Conservation (phyloP, 2,888 invertebrate genomes). For the Volucella inanis region DNA sequence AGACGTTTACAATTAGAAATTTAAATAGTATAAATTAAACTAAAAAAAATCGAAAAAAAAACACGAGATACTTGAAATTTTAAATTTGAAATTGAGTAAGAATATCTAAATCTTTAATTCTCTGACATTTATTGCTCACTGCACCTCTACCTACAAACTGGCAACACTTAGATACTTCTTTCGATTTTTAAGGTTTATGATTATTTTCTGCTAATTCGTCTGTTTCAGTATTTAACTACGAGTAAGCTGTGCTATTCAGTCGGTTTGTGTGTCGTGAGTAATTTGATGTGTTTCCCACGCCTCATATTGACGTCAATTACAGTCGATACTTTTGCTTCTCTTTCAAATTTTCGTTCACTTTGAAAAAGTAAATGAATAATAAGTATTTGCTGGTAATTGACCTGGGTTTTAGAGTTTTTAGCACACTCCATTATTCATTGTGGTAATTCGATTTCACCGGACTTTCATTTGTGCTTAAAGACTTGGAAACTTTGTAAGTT, state of each 20-base stretch:
- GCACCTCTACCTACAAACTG: too few species aligned
- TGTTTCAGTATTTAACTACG: neutral
- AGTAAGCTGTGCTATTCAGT: neutral
- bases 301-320: slow-evolving; percentile 16
- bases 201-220: slow-evolving; percentile 13
- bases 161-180: neutral
- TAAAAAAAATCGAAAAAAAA: too few species aligned
- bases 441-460: slow-evolving; percentile 2
- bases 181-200: neutral
- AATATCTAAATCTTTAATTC: too few species aligned
- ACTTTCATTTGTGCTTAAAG: too few species aligned
- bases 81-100: too few species aligned
- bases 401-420: neutral
- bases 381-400: slow-evolving; percentile 1
- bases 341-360: slow-evolving; percentile 8
- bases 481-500: too few species aligned
- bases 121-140: too few species aligned
- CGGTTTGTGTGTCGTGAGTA: neutral
- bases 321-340: neutral
- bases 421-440: neutral
- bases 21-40: too few species aligned
- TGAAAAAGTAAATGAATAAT: slow-evolving; percentile 34
- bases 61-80: too few species aligned
- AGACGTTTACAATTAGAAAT: too few species aligned
- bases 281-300: slow-evolving; percentile 11